These are phyloP conservation scores for Operophtera brumata DNA, from an alignment of 2,888 invertebrate genomes.

Conservation along the genomic window DNA sequence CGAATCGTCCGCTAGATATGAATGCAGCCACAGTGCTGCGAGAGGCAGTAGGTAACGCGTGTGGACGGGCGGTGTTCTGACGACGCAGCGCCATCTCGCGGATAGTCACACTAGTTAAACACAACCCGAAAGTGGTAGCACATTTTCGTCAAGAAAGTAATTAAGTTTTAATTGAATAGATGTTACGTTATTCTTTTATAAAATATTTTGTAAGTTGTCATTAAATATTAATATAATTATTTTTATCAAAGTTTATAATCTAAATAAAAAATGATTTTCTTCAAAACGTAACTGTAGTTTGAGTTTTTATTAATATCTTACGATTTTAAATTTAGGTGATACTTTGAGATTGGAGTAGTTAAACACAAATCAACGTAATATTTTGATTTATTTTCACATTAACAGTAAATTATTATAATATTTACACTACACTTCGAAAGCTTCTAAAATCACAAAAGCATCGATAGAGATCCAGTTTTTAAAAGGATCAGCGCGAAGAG, in stretches of 20 bases:
- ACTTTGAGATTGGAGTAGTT: neutral
- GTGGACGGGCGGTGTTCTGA: conserved; percentile 15
- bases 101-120: conserved; percentile 78
- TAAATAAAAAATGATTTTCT: conserved; percentile 82
- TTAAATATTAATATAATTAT: conserved; percentile 82
- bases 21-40: conserved; percentile 24
- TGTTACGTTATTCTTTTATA: conserved; percentile 81
- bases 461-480: conserved; percentile 35
- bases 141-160: conserved; percentile 75
- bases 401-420: conserved; percentile 38
- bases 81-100: conserved; percentile 40
- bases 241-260: conserved; percentile 83
- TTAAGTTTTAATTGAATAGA: conserved; percentile 77
- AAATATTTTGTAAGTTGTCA: conserved; percentile 81
- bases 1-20: neutral
- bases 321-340: neutral
- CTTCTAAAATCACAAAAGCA: conserved; percentile 53
- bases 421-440: conserved; percentile 52
- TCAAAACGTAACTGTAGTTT: conserved; percentile 68
- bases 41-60: conserved; percentile 27
- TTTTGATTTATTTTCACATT: conserved; percentile 28
- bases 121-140: conserved; percentile 76
- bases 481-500: conserved; percentile 1
- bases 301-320: conserved; percentile 44
- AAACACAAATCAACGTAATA: conserved; percentile 20